These are phyloP conservation scores for Eurystomus gularis DNA, from an alignment of 2,113 vertebrate genomes.

Conservation along the genomic window DNA sequence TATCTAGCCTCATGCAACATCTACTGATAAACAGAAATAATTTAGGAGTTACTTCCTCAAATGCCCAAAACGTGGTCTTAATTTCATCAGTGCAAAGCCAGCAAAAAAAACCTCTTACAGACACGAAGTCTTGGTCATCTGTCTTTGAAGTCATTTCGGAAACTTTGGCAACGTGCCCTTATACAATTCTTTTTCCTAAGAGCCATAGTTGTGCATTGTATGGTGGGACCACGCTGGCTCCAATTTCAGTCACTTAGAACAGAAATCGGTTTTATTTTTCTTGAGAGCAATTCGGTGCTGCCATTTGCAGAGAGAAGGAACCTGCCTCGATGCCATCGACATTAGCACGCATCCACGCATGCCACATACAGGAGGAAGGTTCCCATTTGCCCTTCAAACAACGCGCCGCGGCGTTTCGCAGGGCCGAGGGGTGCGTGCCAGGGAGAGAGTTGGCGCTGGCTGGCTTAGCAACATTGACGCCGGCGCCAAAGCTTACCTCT, in stretches of 20 bases:
- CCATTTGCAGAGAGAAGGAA: neutral
- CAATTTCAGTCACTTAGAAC: neutral
- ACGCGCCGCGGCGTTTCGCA: neutral
- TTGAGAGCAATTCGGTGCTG: neutral
- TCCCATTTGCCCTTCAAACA: neutral
- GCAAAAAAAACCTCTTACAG: neutral
- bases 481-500: slow-evolving; percentile 73
- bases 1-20: slow-evolving; percentile 14
- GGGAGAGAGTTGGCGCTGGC: neutral
- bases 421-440: neutral
- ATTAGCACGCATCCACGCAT: rapidly evolving
- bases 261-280: neutral
- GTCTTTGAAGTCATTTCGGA: neutral
- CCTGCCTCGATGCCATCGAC: neutral
- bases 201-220: neutral
- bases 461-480: slow-evolving; percentile 11
- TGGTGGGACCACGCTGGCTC: neutral
- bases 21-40: slow-evolving; percentile 15
- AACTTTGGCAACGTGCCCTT: neutral
- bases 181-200: neutral
- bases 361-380: rapidly evolving
- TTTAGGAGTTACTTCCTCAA: slow-evolving; percentile 44
- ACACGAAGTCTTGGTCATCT: neutral
- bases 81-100: slow-evolving; percentile 10
- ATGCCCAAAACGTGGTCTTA: neutral